phyloP scores from a whole-genome alignment of 2,888 invertebrate genomes.

The Agriotes lineatus region DNA sequence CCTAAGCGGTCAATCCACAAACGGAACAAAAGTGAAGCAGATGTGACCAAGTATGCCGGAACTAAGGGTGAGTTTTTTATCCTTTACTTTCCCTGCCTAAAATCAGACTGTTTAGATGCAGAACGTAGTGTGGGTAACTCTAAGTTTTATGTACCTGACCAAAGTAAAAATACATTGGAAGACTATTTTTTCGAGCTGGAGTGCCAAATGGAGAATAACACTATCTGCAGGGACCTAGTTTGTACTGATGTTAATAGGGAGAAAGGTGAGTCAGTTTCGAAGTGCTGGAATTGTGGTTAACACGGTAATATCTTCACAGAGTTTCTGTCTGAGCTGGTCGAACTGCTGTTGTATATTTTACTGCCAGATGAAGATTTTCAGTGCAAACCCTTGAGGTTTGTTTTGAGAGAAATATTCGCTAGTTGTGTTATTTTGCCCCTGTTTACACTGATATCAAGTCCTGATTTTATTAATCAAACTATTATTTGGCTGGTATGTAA shows the following conservation, averaged over 20 bases:
- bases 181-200: constrained; percentile 92
- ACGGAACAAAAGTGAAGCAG: constrained; percentile 81
- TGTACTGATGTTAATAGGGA: constrained; percentile 78
- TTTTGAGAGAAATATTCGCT: constrained; percentile 74
- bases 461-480: constrained; percentile 91
- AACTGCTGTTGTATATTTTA: constrained; percentile 85
- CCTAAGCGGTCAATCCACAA: constrained; percentile 68
- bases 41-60: constrained; percentile 74
- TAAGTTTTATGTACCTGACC: constrained; percentile 72
- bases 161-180: constrained; percentile 69
- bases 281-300: neutral
- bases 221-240: constrained; percentile 83
- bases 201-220: constrained; percentile 85
- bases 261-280: constrained; percentile 63
- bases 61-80: constrained; percentile 44
- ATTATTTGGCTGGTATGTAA: constrained; percentile 87
- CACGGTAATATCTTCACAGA: constrained; percentile 67
- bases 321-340: constrained; percentile 84
- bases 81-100: too few relatives aligned
- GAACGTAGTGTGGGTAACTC: constrained; percentile 70
- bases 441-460: constrained; percentile 84
- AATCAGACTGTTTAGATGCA: constrained; percentile 48
- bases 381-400: constrained; percentile 82
- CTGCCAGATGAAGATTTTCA: constrained; percentile 88
- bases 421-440: constrained; percentile 67